Percentiles rank a stretch among this genome's conserved stretches.
phyloP scores from a whole-genome alignment of 2,113 vertebrate species.

The Marcusenius ussheri region DNA sequence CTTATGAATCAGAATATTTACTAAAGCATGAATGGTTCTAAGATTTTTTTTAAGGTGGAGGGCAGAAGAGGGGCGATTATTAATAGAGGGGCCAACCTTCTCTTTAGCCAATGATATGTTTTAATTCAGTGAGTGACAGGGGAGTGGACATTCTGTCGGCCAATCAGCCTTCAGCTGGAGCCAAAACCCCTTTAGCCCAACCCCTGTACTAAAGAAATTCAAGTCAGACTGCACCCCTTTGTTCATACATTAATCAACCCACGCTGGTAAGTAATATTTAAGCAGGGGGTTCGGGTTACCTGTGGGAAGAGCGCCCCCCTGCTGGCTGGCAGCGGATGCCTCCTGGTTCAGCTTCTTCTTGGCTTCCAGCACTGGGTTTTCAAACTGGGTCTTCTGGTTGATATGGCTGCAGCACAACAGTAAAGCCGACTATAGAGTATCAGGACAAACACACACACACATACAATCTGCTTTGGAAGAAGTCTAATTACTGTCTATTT shows the following conservation, averaged over 20 bases:
- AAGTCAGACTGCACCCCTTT: background rate
- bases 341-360: constrained; percentile 78
- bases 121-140: background rate
- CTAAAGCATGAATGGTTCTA: background rate
- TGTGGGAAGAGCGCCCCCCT: constrained; percentile 40
- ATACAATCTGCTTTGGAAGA: background rate
- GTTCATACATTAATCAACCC: background rate
- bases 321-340: constrained; percentile 38
- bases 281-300: constrained; percentile 38
- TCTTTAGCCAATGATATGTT: background rate
- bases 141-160: background rate
- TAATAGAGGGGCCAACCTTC: background rate
- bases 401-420: constrained; percentile 72
- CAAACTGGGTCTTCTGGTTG: constrained; percentile 99
- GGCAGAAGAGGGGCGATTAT: background rate
- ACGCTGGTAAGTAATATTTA: background rate
- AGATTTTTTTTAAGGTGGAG: background rate
- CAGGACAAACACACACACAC: background rate
- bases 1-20: background rate
- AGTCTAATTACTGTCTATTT: background rate
- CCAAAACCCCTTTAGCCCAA: background rate
- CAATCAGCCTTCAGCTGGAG: background rate
- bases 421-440: background rate
- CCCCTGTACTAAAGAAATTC: background rate
- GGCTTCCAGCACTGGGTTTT: constrained; percentile 94